phyloP scores from a whole-genome alignment of 2,797 vertebrate species.

The Hippoglossus hippoglossus region DNA sequence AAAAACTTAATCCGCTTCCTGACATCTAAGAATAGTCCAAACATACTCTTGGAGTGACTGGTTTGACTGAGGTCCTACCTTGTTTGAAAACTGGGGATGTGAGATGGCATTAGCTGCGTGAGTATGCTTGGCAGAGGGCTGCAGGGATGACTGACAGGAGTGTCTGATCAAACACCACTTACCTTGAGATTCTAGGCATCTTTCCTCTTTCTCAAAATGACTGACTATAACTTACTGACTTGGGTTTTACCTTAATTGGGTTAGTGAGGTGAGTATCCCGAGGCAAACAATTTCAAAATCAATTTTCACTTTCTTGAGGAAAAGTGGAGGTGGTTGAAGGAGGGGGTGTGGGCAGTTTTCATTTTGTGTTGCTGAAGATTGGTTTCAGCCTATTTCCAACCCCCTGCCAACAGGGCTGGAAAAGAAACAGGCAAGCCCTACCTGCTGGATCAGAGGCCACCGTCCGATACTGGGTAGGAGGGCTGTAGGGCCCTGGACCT shows the following conservation, averaged over 20 bases:
- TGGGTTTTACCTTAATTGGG: constrained; percentile 81
- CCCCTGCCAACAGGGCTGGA: constrained; percentile 69
- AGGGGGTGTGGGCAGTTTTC: constrained; percentile 58
- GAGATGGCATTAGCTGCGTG: constrained; percentile 76
- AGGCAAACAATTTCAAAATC: constrained; percentile 71
- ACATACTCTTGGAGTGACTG: constrained; percentile 64
- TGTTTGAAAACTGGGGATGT: constrained; percentile 73
- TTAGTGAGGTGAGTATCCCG: constrained; percentile 84
- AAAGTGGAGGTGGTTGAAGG: constrained; percentile 79
- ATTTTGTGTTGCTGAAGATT: constrained; percentile 66
- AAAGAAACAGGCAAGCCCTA: constrained; percentile 91
- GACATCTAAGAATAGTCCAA: constrained; percentile 48
- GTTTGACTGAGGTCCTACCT: constrained; percentile 80
- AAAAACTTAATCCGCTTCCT: constrained; percentile 58
- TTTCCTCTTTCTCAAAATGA: constrained; percentile 81
- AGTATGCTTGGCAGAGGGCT: constrained; percentile 77
- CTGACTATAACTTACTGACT: constrained; percentile 87
- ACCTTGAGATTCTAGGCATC: constrained; percentile 79
- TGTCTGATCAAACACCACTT: constrained; percentile 84
- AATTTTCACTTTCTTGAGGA: constrained; percentile 71
- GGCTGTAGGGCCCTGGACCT: constrained; percentile 98
- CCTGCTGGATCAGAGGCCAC: constrained; percentile 93
- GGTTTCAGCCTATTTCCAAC: constrained; percentile 70
- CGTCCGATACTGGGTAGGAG: constrained; percentile 96
- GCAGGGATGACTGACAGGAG: constrained; percentile 74